Conservation (phyloP, 2,888 invertebrate species). For the Phoenoteleia sp. region DNA sequence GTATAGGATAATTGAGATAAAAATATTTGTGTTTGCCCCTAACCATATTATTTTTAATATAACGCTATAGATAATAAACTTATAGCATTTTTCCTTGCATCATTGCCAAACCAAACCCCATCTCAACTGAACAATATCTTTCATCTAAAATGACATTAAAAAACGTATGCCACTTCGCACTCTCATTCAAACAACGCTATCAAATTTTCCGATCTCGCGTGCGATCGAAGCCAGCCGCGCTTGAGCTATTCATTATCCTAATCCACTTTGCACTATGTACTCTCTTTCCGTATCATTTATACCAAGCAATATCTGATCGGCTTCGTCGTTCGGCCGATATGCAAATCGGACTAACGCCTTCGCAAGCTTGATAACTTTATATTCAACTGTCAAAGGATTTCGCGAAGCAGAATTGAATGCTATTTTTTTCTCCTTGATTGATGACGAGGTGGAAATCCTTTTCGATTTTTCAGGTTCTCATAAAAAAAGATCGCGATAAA, state of each 20-base stretch:
- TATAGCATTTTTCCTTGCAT: too few relatives aligned
- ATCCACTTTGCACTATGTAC: constrained; percentile 82
- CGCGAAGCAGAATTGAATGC: background rate
- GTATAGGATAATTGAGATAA: too few relatives aligned
- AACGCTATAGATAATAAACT: too few relatives aligned
- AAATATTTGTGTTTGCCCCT: too few relatives aligned
- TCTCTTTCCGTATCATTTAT: constrained; percentile 77
- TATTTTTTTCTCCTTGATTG: constrained; percentile 51
- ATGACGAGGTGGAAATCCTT: constrained; percentile 13
- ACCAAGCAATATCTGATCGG: constrained; percentile 63
- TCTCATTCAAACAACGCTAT: constrained; percentile 60
- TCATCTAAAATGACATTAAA: constrained; percentile 35
- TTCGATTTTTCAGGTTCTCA: background rate
- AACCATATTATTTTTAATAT: too few relatives aligned
- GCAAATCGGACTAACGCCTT: constrained; percentile 71
- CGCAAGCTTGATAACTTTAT: constrained; percentile 60
- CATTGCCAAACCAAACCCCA: background rate
- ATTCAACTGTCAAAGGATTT: constrained; percentile 56
- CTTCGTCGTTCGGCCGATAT: constrained; percentile 59
- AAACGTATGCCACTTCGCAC: constrained; percentile 72
- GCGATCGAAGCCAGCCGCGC: constrained; percentile 78
- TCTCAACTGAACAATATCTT: constrained; percentile 14
- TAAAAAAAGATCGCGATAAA: background rate
- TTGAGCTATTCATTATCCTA: constrained; percentile 83
- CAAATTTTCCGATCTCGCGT: constrained; percentile 74